These are phyloP conservation scores for Monochamus alternatus DNA, from an alignment of 2,888 invertebrate genomes.

Conservation along the genomic window DNA sequence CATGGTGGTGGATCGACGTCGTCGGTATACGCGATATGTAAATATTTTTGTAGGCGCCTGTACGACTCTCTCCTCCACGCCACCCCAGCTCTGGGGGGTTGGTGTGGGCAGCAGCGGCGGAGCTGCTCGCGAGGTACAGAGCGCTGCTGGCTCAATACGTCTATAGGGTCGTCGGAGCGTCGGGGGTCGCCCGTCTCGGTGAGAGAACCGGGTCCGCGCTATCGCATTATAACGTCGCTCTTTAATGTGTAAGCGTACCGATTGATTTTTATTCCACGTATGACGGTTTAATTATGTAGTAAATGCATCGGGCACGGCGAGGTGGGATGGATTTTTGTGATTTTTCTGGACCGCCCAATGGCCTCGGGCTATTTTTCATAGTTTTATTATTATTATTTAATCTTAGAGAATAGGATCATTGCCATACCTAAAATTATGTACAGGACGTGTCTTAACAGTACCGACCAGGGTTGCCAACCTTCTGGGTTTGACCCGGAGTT, in stretches of 20 bases:
- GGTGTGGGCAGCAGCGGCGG: constrained; percentile 59
- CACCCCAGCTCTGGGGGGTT: constrained; percentile 58
- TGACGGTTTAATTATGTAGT: constrained; percentile 6
- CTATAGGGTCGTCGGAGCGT: constrained; percentile 68
- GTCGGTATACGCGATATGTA: constrained; percentile 65
- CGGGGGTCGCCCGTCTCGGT: constrained; percentile 55
- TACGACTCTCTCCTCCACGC: constrained; percentile 66
- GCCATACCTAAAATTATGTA: too few species aligned
- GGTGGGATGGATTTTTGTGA: too few species aligned
- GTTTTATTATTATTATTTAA: too few species aligned
- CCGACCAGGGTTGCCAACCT: too few species aligned
- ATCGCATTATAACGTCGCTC: constrained; percentile 44
- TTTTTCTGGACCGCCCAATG: too few species aligned
- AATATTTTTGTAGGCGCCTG: constrained; percentile 74
- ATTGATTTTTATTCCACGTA: constrained; percentile 25
- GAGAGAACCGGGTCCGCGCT: constrained; percentile 15
- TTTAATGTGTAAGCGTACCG: constrained; percentile 42
- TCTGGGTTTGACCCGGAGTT: too few species aligned
- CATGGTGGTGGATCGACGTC: constrained; percentile 61
- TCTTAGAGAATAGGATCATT: too few species aligned
- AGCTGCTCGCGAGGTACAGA: constrained; percentile 63
- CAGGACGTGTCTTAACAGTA: too few species aligned
- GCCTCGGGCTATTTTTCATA: too few species aligned
- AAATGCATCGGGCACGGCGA: neutral
- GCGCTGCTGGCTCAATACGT: constrained; percentile 67